Evolutionary conservation across 2,797 vertebrate species (phyloP).

Genomic region (Silurus aristotelis): DNA sequence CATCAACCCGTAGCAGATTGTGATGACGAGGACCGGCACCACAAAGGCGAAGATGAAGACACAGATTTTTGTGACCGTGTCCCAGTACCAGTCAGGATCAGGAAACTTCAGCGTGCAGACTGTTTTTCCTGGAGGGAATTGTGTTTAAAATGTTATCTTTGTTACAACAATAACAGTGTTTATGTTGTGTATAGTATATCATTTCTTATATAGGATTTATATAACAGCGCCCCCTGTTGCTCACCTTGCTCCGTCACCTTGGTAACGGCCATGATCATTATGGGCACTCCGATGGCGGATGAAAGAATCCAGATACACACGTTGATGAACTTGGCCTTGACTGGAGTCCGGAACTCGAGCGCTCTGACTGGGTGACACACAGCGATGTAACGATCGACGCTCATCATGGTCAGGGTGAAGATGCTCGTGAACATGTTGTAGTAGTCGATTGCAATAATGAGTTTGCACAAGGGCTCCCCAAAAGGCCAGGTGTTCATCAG

Average conservation of each 20-base stretch:
- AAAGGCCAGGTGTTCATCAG: conserved; percentile 95
- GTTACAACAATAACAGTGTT: not conserved
- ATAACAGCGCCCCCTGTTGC: not conserved
- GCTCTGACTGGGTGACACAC: conserved; percentile 92
- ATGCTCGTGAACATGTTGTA: conserved; percentile 98
- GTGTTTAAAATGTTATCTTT: not conserved
- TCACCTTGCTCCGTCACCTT: conserved; percentile 78
- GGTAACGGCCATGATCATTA: conserved; percentile 91
- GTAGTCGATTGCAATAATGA: conserved; percentile 91
- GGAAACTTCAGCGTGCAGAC: conserved; percentile 89
- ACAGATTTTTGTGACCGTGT: conserved; percentile 92
- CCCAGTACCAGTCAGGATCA: conserved; percentile 90
- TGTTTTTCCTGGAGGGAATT: conserved; percentile 72
- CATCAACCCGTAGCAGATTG: conserved; percentile 92
- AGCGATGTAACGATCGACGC: conserved; percentile 89
- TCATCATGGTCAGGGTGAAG: conserved; percentile 97
- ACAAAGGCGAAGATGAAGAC: conserved; percentile 95
- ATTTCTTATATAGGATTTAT: not conserved
- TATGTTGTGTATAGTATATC: not conserved
- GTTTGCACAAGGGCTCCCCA: conserved; percentile 87
- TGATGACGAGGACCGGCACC: conserved; percentile 90
- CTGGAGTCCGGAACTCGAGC: conserved; percentile 86
- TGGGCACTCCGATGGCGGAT: conserved; percentile 87
- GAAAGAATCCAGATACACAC: conserved; percentile 92
- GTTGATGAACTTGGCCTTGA: conserved; percentile 92